Percentiles rank a stretch among this genome's conserved stretches.
Conservation (phyloP, 2,888 invertebrate species). For the Tiphia femorata region DNA sequence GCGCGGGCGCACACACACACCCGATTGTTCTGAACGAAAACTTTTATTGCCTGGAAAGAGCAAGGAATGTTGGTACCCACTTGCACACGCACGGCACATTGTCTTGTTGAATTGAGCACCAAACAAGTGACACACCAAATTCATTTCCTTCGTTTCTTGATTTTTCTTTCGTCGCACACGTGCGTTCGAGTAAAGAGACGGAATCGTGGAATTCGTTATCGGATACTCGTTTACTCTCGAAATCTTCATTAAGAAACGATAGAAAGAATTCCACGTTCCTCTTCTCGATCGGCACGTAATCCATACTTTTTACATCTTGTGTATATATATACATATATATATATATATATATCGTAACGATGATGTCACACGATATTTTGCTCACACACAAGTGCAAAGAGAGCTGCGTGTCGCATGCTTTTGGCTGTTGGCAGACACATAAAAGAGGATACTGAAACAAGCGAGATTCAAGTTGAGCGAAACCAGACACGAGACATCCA, state of each 20-base stretch:
- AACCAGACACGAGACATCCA: constrained; percentile 39
- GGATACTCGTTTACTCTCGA: too few species aligned
- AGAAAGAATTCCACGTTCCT: too few species aligned
- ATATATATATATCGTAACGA: too few species aligned
- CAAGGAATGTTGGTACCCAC: constrained; percentile 18
- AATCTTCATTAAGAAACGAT: too few species aligned
- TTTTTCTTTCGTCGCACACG: constrained; percentile 4
- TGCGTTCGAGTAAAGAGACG: background rate
- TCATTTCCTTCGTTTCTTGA: constrained; percentile 14
- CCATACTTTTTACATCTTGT: too few species aligned
- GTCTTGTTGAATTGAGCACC: constrained; percentile 32
- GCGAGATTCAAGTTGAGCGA: constrained; percentile 28
- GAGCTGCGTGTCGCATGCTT: constrained; percentile 63
- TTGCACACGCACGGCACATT: constrained; percentile 34
- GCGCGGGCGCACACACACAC: constrained; percentile 9
- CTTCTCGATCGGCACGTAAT: too few species aligned
- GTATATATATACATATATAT: background rate
- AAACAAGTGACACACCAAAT: constrained; percentile 22
- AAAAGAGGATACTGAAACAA: background rate
- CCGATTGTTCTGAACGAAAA: constrained; percentile 10
- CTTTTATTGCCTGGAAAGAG: constrained; percentile 29
- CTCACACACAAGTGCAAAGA: constrained; percentile 31
- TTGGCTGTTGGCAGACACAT: constrained; percentile 55
- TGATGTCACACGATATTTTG: background rate
- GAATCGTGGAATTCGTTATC: background rate